phyloP scores from a whole-genome alignment of 2,113 vertebrate genomes.

The Gopherus flavomarginatus region DNA sequence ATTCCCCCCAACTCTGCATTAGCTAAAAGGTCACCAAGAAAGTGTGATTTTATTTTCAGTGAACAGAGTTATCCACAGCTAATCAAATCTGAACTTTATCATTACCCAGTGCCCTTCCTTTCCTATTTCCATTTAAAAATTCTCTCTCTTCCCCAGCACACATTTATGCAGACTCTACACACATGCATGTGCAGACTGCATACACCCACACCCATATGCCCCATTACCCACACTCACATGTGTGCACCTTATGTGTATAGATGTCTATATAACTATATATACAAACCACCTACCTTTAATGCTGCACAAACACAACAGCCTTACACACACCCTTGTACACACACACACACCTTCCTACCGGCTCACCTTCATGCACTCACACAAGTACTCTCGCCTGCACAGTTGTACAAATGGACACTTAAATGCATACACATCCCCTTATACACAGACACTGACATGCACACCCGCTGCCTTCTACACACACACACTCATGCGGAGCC shows the following conservation, averaged over 20 bases:
- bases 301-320: background rate
- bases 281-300: background rate
- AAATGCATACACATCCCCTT: accelerated
- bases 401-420: background rate
- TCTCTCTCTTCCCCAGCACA: background rate
- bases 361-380: background rate
- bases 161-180: background rate
- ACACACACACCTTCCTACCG: background rate
- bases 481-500: no score
- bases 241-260: background rate
- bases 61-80: conserved; percentile 62
- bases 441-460: accelerated
- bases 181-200: background rate
- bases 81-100: conserved; percentile 74
- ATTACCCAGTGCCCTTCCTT: conserved; percentile 37
- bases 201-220: background rate
- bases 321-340: background rate
- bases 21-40: conserved; percentile 75
- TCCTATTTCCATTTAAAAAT: conserved; percentile 29
- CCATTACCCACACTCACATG: accelerated
- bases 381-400: background rate
- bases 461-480: background rate
- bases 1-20: conserved; percentile 54
- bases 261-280: accelerated
- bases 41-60: conserved; percentile 43